phyloP scores from a whole-genome alignment of 2,797 vertebrate genomes.

The Coregonus ussuriensis region DNA sequence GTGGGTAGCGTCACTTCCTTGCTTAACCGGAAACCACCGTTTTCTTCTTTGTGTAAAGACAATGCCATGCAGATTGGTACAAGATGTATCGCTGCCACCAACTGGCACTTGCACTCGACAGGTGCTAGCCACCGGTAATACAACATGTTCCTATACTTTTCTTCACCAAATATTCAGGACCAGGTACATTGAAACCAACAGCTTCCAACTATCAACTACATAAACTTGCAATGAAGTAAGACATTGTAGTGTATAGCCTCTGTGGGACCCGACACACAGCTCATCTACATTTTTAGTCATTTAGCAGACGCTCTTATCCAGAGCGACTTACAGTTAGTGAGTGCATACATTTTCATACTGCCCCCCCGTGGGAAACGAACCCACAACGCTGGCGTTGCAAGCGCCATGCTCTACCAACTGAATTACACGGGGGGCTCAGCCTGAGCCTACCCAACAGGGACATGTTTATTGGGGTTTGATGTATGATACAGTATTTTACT shows the following conservation, averaged over 20 bases:
- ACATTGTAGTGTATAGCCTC: neutral
- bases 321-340: too few relatives aligned
- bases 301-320: too few relatives aligned
- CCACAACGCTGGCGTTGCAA: too few relatives aligned
- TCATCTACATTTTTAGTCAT: too few relatives aligned
- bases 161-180: neutral
- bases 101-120: neutral
- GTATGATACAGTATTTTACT: too few relatives aligned
- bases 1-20: constrained; percentile 21
- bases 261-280: neutral
- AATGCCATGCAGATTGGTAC: neutral
- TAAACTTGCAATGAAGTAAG: neutral
- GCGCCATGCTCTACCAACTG: too few relatives aligned
- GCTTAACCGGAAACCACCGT: neutral
- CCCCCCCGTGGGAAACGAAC: too few relatives aligned
- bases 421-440: too few relatives aligned
- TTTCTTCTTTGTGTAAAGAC: neutral
- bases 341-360: too few relatives aligned
- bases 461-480: too few relatives aligned
- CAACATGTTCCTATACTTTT: neutral
- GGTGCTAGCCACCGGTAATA: neutral
- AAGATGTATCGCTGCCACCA: constrained; percentile 35
- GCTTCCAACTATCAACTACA: neutral
- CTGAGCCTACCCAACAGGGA: too few relatives aligned
- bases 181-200: neutral